Evolutionary conservation across 2,888 invertebrate species (phyloP), one percentile per base, ranked within the genome.

Genomic region (Caenorhabditis macrosperma): DNA sequence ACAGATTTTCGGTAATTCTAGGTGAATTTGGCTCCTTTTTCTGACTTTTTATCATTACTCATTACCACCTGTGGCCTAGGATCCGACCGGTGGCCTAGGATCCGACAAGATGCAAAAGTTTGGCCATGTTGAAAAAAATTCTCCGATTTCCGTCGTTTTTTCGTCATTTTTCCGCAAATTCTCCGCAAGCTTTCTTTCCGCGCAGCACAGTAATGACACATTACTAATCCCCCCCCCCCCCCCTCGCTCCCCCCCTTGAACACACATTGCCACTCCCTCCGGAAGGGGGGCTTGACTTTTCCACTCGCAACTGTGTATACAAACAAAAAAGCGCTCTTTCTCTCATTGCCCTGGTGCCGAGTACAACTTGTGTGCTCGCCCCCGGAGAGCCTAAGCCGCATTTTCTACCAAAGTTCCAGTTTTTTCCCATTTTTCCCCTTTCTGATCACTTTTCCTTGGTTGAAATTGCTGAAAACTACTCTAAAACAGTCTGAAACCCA

Each of bases 191-290:
- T 57, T 57, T 28, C 22, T 30, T 9, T n/a, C 24, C 38, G 10
- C 22, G n/a, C n/a, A n/a, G 48, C 20, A 22, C 17, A 61, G 33
- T 44, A 71, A 61, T 46, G 61, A 71, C 71, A 61, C 71, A 71
- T 71, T 71, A 71, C 71, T 71, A 71, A 71, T 71, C n/a, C n/a
- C n/a, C n/a, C n/a, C n/a, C n/a, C n/a, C n/a, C n/a, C n/a, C n/a
- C n/a, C n/a, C 71, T 61, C 46, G 6, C 22, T 20, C 44, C 54
- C 52, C 54, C 60, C 61, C 61, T 44, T 44, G 9, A 9, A 17
- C 17, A 44, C 2, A 44, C 44, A 44, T 17, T 44, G 44, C 44
- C 44, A 44, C 44, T 17, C 44, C 44, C 44, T 17, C 17, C 17
- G 17, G 12, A 15, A 6, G 38, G 7, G 4, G 44, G 17, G 44